These are phyloP conservation scores for Amphipoea lucens DNA, from an alignment of 2,888 invertebrate genomes.

Conservation along the genomic window DNA sequence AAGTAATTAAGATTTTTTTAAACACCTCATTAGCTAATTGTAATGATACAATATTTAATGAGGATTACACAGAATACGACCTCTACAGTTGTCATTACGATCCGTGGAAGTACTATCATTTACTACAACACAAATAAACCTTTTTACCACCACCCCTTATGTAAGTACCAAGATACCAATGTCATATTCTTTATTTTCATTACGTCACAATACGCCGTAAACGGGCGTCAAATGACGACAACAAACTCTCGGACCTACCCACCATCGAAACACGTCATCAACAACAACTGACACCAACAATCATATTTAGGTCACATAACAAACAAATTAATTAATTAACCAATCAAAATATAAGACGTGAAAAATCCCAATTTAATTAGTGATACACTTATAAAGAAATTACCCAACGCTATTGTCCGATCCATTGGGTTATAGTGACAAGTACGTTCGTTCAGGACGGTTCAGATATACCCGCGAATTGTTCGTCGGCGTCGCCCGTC, in stretches of 20 bases:
- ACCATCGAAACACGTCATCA: slow-evolving; percentile 41
- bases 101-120: background rate
- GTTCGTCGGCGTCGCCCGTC: slow-evolving; percentile 71
- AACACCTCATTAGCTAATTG: background rate
- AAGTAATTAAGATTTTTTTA: background rate
- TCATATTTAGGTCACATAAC: background rate
- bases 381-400: slow-evolving; percentile 47
- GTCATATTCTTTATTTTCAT: slow-evolving; percentile 26
- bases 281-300: slow-evolving; percentile 1
- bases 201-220: slow-evolving; percentile 36
- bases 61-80: background rate
- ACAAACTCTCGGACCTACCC: slow-evolving; percentile 40
- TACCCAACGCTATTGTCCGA: slow-evolving; percentile 75
- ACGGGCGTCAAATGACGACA: slow-evolving; percentile 30
- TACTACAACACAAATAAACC: slow-evolving; percentile 1
- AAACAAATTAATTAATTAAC: slow-evolving; percentile 32
- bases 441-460: slow-evolving; percentile 60
- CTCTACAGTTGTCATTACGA: background rate
- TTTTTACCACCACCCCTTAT: slow-evolving; percentile 7
- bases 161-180: slow-evolving; percentile 27
- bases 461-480: slow-evolving; percentile 72
- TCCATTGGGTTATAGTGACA: slow-evolving; percentile 58
- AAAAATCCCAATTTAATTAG: slow-evolving; percentile 41
- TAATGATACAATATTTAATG: slow-evolving; percentile 3
- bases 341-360: slow-evolving; percentile 31